Evolutionary conservation across 2,888 invertebrate species (phyloP), one percentile per base, ranked within the genome.

Genomic region (Nymphalis urticae): DNA sequence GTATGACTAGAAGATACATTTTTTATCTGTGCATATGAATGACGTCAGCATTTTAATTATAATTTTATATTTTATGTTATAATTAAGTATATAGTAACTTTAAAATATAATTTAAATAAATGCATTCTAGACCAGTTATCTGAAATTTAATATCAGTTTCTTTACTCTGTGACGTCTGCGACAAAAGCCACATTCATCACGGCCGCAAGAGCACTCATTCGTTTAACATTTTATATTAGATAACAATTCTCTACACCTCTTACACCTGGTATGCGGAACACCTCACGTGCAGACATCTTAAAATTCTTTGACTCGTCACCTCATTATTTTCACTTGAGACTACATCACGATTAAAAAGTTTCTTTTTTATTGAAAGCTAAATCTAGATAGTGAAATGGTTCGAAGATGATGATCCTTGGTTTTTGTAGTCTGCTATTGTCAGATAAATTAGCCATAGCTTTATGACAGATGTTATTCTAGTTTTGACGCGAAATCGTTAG

Each of bases 161-260:
- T 42, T 42, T 56, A 56, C 17, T 56, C 56, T 56, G 32, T 56
- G 17, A 32, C 24, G 48, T 2, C 9, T 61, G 21, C 24, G 47
- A 24, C 19, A 48, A 21, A 36, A 48, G 27, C 47, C 47, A 27
- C 24, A 24, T 61, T 32, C 56, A 50, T 27, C 54, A 21, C 68
- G 50, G 21, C 63, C 50, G 63, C 59, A 21, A 63, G 27, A 50
- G 42, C 19, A 17, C 36, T 32, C 48, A 58, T 56, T 56, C 56
- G n/a, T 27, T 58, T 51, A 62, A 21, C 56, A 59, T 53, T 21
- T 32, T 4, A n/a, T n/a, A 48, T 68, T 68, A 63, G 58, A 59
- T 68, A 68, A 68, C 51, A 8, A 42, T 32, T 56, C 58, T 59
- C 51, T 60, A 53, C 42, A 59, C 51, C 50, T 65, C 59, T 48